These are phyloP conservation scores for Chroicocephalus ridibundus DNA, from an alignment of 2,113 vertebrate genomes.

Conservation along the genomic window DNA sequence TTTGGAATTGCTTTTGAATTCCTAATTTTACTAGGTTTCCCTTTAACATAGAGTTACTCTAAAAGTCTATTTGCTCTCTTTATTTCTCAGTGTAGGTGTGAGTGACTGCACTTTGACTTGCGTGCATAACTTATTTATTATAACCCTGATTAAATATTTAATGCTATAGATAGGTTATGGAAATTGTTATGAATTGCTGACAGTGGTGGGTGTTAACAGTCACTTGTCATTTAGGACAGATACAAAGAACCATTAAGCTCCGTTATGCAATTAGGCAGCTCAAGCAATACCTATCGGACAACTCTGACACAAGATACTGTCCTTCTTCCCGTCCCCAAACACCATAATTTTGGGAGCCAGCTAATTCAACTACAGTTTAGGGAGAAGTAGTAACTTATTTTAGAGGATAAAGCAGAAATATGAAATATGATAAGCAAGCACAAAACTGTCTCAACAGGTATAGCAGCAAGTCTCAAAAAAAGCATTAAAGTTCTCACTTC, in stretches of 20 bases:
- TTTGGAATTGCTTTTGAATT: not conserved
- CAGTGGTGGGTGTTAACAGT: not conserved
- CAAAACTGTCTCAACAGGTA: not conserved
- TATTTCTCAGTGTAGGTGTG: not conserved
- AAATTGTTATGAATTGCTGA: conserved; percentile 17
- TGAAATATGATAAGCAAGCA: not conserved
- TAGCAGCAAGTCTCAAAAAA: not conserved
- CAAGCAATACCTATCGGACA: not conserved
- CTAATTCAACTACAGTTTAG: not conserved
- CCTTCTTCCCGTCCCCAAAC: not conserved
- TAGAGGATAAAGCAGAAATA: not conserved
- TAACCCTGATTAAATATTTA: not conserved
- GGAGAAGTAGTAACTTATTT: not conserved
- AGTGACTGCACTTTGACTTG: conserved; percentile 1
- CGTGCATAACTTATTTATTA: conserved; percentile 16
- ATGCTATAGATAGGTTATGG: not conserved
- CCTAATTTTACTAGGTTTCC: not conserved
- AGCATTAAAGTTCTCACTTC: not conserved
- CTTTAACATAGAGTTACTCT: not conserved
- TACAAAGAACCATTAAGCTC: not conserved
- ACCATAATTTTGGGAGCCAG: not conserved
- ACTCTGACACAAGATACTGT: not conserved
- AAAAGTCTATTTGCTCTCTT: not conserved
- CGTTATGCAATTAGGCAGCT: not conserved
- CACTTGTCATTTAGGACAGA: conserved; percentile 18